Base-by-base conservation (phyloP, 2,888 invertebrate species). In the Hetaerina titia region DNA sequence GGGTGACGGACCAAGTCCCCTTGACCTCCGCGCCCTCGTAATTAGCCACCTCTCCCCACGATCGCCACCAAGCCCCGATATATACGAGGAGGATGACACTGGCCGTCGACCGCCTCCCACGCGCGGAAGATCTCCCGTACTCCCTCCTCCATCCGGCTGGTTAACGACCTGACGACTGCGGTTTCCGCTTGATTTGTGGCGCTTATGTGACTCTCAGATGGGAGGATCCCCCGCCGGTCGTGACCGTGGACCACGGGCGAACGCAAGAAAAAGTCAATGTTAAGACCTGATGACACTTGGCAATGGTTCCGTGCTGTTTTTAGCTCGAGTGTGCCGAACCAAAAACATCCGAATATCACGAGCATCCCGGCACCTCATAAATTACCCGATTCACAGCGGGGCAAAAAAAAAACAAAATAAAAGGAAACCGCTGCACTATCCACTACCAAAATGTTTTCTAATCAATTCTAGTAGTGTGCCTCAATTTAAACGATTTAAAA, bases 271-370 rank as follows among this genome's bases (percentile, higher is more conserved):
- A 31, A 31, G 31, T 13, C 31, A 45, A 45, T 45, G 45, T 45
- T 31, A 31, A 31, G n/a, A n/a, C n/a, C 81, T 9, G 81, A 81
- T 31, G 81, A 81, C 81, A 81, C 81, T 81, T 81, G 81, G 81
- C 81, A 81, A 81, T 15, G 81, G 31, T 31, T 15, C 31, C 22
- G 31, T 31, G 81, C 81, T 31, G 81, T 81, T 81, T 81, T 81
- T 81, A 81, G 81, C 22, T n/a, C 31, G 25, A 9, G 81, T 31
- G 81, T 31, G 81, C 31, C 25, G 81, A 81, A 81, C 31, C 31
- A 15, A 81, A 81, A 81, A 81, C 81, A 81, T 81, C 15, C 13
- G 81, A 13, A 11, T 81, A 6, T 81, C 11, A 81, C 81, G 31
- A 25, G 25, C 81, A 0, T 81, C 81, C 31, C 31, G 81, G 31